These are phyloP conservation scores for Diorhabda elongata DNA, from an alignment of 1,140 invertebrate species.

Conservation along the genomic window DNA sequence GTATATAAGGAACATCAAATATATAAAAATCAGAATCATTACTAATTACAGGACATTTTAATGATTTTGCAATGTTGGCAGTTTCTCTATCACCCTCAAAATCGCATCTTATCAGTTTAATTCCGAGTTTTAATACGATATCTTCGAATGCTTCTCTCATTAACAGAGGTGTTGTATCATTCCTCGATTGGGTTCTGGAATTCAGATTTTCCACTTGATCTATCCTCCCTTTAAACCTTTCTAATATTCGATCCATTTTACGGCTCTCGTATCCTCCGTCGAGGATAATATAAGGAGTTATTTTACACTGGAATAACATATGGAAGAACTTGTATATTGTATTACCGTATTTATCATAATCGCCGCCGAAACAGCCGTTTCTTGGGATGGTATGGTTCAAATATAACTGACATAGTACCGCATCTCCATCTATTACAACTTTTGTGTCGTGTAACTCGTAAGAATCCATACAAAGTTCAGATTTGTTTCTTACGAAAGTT, in stretches of 20 bases:
- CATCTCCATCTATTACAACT: slow-evolving; percentile 80
- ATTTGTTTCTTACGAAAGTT: slow-evolving; percentile 68
- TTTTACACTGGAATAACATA: slow-evolving; percentile 64
- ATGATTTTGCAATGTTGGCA: slow-evolving; percentile 67
- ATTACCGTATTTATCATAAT: slow-evolving; percentile 73
- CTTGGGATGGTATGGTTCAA: slow-evolving; percentile 52
- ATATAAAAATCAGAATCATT: slow-evolving; percentile 91
- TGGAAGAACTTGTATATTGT: slow-evolving; percentile 68
- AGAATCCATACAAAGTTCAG: slow-evolving; percentile 59
- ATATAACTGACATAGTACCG: slow-evolving; percentile 70
- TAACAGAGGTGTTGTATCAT: slow-evolving; percentile 65
- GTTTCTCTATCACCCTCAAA: slow-evolving; percentile 87
- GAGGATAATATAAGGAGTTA: slow-evolving; percentile 75
- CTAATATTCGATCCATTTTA: slow-evolving; percentile 68
- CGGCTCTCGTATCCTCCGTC: slow-evolving; percentile 76
- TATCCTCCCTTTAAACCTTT: slow-evolving; percentile 61
- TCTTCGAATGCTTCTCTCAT: slow-evolving; percentile 68
- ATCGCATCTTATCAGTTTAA: slow-evolving; percentile 66
- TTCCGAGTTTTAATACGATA: slow-evolving; percentile 58
- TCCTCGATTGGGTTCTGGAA: slow-evolving; percentile 47
- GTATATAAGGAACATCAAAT: slow-evolving; percentile 77
- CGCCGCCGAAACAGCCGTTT: slow-evolving; percentile 78
- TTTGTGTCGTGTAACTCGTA: slow-evolving; percentile 64
- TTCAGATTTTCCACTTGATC: slow-evolving; percentile 50
- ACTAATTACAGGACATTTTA: slow-evolving; percentile 80